Percentiles rank a stretch among this genome's conserved stretches.
These are phyloP conservation scores for Leucoptera coffeella DNA, from an alignment of 2,888 invertebrate species.

Conservation along the genomic window DNA sequence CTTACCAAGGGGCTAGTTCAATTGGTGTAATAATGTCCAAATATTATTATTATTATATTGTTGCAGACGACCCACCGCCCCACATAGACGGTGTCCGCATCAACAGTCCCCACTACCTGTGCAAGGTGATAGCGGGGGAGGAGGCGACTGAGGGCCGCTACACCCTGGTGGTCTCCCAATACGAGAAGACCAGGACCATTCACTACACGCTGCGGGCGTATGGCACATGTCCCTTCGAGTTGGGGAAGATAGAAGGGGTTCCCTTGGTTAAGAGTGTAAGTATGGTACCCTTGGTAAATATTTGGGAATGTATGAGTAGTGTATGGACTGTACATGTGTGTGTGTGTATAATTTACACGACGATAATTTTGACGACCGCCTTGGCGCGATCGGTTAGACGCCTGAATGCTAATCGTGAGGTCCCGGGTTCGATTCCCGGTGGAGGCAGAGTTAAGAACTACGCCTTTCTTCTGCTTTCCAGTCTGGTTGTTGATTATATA, in stretches of 20 bases:
- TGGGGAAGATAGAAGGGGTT: constrained; percentile 70
- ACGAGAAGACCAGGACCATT: constrained; percentile 87
- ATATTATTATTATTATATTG: too few species aligned
- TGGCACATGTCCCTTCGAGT: constrained; percentile 71
- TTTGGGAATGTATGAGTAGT: too few species aligned
- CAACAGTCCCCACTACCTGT: constrained; percentile 93
- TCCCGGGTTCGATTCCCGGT: too few species aligned
- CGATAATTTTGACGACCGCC: neutral
- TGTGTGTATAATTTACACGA: neutral
- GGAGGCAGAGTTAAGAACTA: too few species aligned
- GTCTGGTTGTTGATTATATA: too few species aligned
- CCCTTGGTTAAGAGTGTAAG: constrained; percentile 20
- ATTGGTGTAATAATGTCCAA: too few species aligned
- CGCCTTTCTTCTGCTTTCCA: too few species aligned
- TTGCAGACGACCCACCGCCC: constrained; percentile 81
- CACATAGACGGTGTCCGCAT: constrained; percentile 90
- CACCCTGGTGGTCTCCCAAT: constrained; percentile 87
- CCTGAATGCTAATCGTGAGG: too few species aligned
- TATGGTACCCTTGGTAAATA: too few species aligned
- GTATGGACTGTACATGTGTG: too few species aligned
- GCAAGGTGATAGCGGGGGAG: constrained; percentile 74
- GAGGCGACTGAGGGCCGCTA: constrained; percentile 56
- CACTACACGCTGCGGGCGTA: constrained; percentile 85
- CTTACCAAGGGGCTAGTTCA: too few species aligned
- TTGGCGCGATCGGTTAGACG: too few species aligned